Conservation (phyloP, 2,888 invertebrate species). For the Synergus gifuensis region DNA sequence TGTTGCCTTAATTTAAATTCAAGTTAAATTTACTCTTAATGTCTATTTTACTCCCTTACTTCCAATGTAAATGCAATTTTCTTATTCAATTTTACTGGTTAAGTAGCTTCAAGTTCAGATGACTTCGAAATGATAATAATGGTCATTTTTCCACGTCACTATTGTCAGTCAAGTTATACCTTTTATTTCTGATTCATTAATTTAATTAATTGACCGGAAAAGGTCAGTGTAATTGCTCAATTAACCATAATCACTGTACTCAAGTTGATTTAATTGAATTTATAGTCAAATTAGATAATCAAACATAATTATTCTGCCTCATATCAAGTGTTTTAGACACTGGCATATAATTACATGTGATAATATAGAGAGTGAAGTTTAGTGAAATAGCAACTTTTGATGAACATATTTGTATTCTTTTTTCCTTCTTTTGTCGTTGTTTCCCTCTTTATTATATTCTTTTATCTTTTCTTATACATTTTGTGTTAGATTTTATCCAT, state of each 20-base stretch:
- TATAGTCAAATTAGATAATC: background rate
- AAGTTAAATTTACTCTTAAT: slow-evolving; percentile 43
- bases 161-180: too few relatives aligned
- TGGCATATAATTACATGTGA: background rate
- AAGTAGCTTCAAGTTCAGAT: background rate
- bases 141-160: too few relatives aligned
- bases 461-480: background rate
- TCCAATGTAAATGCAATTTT: slow-evolving; percentile 15
- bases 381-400: background rate
- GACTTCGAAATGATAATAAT: background rate
- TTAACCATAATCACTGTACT: background rate
- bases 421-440: background rate
- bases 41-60: slow-evolving; percentile 52
- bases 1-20: slow-evolving; percentile 17
- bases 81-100: background rate
- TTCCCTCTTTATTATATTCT: background rate
- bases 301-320: background rate
- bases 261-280: background rate
- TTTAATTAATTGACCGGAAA: background rate
- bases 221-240: background rate
- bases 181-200: background rate
- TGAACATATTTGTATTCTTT: background rate
- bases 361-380: background rate
- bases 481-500: background rate
- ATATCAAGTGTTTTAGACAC: background rate